Conservation (phyloP, 2,797 vertebrate genomes). For the Etheostoma perlongum region DNA sequence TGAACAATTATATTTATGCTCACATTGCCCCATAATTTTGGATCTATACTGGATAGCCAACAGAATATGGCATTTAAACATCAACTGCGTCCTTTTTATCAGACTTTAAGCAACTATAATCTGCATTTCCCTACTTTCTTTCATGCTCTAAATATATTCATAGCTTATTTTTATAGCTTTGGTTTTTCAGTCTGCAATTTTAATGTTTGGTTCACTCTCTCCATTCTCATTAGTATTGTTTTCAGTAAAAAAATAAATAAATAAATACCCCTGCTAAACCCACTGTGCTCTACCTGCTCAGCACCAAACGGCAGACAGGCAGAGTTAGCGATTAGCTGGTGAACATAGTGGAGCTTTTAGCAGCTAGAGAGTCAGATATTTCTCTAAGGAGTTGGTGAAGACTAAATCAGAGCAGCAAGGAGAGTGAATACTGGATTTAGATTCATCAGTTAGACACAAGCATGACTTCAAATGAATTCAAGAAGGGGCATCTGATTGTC, state of each 20-base stretch:
- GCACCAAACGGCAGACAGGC: not conserved
- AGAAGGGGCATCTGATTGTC: not conserved
- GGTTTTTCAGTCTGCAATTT: not conserved
- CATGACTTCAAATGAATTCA: not conserved
- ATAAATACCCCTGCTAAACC: fast-evolving
- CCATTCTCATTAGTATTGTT: not conserved
- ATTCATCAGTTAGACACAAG: not conserved
- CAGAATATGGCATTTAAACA: not conserved
- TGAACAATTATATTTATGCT: not conserved
- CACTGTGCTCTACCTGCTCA: not conserved
- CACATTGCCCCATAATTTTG: not conserved
- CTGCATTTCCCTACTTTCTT: not conserved
- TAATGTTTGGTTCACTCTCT: not conserved
- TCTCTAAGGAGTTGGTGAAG: not conserved
- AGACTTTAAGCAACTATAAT: constrained; percentile 7
- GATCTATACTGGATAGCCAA: not conserved
- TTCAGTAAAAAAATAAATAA: not conserved
- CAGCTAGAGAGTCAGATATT: not conserved
- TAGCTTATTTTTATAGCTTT: not conserved
- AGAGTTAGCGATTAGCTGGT: not conserved
- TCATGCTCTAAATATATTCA: not conserved
- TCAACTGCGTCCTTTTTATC: not conserved
- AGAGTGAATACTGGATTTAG: not conserved
- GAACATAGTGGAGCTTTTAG: not conserved
- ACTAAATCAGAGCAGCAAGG: constrained; percentile 2